Evolutionary conservation across 2,888 invertebrate species (phyloP), one percentile per base, ranked within the genome.

Genomic region (Spisula subtruncata): DNA sequence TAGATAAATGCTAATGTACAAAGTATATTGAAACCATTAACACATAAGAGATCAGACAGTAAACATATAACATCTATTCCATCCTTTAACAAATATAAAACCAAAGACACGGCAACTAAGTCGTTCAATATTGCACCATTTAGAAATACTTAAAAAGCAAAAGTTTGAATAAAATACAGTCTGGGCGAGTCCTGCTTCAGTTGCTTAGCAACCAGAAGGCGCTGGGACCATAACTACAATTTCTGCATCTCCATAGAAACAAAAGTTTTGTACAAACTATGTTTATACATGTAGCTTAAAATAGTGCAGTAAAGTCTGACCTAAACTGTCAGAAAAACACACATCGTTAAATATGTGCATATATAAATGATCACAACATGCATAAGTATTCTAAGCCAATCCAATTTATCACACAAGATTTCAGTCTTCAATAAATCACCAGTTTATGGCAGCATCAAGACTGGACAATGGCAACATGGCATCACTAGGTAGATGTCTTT

Each of bases 401-500:
- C 16, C 32, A 75, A 75, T 75, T 75, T 75, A 75, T 75, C 75
- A 75, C 75, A 75, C 75, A 32, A 35, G 75, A 35, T 18, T 14
- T 75, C 32, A 75, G 75, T 75, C 35, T 16, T 29, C 75, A 12
- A 35, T 18, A 75, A n/a, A n/a, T n/a, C 75, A 12, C 6, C 29
- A 75, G 18, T 75, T 75, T 35, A 75, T 75, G 75, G 75, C 75
- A 75, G 75, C 75, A 75, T 35, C 75, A 75, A 75, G 75, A 35
- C 75, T 32, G 32, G 4, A 32, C 1, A 41, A 48, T 81, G 81
- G 46, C 48, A 81, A 48, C 81, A n/a, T 18, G 4, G 1, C 75
- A 75, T 75, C 35, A 35, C 35, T 18, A 32, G 20, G 6, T n/a
- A 66, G 60, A 75, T 75, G 75, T 75, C 35, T 60, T 35, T 75